Evolutionary conservation across 1,140 invertebrate species (phyloP), one percentile per base, ranked within the genome.

Genomic region (Rhopalosiphum padi): DNA sequence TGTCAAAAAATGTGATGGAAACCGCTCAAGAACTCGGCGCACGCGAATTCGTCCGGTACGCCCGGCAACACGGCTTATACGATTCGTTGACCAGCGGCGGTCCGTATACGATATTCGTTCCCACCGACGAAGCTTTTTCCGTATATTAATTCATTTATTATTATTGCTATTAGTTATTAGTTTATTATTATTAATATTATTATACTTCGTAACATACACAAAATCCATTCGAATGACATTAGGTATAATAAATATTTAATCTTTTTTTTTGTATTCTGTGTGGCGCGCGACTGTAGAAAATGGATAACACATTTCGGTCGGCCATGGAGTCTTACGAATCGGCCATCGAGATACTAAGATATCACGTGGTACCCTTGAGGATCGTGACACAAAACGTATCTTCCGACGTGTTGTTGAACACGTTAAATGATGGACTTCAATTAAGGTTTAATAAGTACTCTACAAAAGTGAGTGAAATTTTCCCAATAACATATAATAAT

Each of bases 21-120:
- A 96, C 96, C 21, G 95, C 96, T 0, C 93, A 95, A 60, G 95
- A 96, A n/a, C 94, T 96, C 11, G 95, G 95, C n/a, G 96, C 96
- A 1, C 95, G 94, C 0, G 95, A 95, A 68, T 96, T 96, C 94
- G 95, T 95, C 4, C 94, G 95, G 41, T 95, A 95, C 93, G 92
- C 96, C 37, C 94, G 95, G 90, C 95, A 95, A 55, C 94, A 95
- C 6, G 96, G 96, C 6, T 93, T 96, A 35, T 95, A 94, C 22
- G 94, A 94, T 18, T 95, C 95, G 41, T 94, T 96, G 25, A 94
- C 92, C 1, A 93, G 92, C n/a, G 94, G 94, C 91, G 96, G 95
- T 3, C 95, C 96, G 6, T 96, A 95, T 94, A 96, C 96, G 0
- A 94, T 96, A 6, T 96, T 96, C 93, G 96, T 95, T 0, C 96